These are phyloP conservation scores for Thecocarcelia acutangulata DNA, from an alignment of 2,888 invertebrate species.

Conservation along the genomic window DNA sequence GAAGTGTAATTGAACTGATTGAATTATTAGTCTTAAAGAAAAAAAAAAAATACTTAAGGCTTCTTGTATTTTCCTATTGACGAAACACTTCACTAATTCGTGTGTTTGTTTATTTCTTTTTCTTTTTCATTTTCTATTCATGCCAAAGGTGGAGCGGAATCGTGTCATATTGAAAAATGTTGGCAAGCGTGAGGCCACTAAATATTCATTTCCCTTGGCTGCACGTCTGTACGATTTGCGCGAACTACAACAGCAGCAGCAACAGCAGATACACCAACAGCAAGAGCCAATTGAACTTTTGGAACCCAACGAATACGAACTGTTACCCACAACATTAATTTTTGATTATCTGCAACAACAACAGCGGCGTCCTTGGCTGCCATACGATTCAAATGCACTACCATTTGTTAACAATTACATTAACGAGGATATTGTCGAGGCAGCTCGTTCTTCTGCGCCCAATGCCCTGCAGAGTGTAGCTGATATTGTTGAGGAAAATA, in stretches of 20 bases:
- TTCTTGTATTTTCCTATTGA: conserved; percentile 64
- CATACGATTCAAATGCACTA: conserved; percentile 51
- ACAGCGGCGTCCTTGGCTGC: conserved; percentile 60
- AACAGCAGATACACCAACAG: conserved; percentile 64
- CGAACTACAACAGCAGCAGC: conserved; percentile 70
- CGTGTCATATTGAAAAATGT: conserved; percentile 88
- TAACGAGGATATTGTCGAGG: conserved; percentile 68
- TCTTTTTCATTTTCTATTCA: conserved; percentile 50
- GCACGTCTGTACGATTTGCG: conserved; percentile 60
- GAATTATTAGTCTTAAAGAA: no score
- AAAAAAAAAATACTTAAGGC: no score
- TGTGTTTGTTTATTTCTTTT: conserved; percentile 39
- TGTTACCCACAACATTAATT: conserved; percentile 70
- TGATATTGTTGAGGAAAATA: conserved; percentile 49
- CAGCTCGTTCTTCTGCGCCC: conserved; percentile 27
- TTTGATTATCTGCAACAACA: conserved; percentile 71
- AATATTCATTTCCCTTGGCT: conserved; percentile 69
- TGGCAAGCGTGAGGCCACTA: conserved; percentile 85
- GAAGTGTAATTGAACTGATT: no score
- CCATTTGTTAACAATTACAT: conserved; percentile 71
- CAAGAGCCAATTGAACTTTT: conserved; percentile 67
- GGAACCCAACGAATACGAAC: conserved; percentile 69
- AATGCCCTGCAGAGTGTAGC: no score
- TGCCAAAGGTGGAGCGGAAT: conserved; percentile 85
- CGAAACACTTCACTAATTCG: conserved; percentile 23